Conservation (phyloP, 2,888 invertebrate genomes). For the Phyllotreta cruciferae region DNA sequence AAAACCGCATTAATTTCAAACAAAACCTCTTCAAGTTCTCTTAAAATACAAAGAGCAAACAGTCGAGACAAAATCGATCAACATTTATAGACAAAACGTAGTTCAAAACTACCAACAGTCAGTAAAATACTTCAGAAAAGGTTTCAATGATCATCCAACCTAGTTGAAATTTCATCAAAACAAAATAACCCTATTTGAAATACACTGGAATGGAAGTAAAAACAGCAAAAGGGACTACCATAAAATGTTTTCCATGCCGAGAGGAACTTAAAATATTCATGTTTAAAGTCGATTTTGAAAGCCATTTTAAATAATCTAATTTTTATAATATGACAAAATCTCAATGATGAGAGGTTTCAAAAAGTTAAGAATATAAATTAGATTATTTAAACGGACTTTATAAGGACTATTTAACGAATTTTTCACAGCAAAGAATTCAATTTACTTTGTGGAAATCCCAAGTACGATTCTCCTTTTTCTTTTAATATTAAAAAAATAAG, state of each 20-base stretch:
- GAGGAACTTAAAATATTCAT: no score
- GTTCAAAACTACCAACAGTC: constrained; percentile 38
- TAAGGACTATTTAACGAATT: no score
- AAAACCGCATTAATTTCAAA: neutral
- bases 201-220: constrained; percentile 45
- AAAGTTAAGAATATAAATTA: no score
- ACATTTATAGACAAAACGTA: constrained; percentile 28
- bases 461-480: constrained; percentile 12
- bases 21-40: neutral
- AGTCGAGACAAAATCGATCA: constrained; percentile 4
- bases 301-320: neutral
- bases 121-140: constrained; percentile 12
- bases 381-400: no score
- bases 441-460: neutral
- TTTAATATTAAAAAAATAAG: constrained; percentile 22
- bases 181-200: constrained; percentile 30
- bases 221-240: constrained; percentile 21
- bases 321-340: neutral
- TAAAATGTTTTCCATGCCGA: neutral
- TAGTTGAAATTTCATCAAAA: constrained; percentile 3
- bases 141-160: constrained; percentile 12
- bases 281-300: no score
- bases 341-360: no score
- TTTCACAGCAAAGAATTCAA: no score
- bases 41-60: neutral